These are phyloP conservation scores for Macrosiphum euphorbiae DNA, from an alignment of 2,888 invertebrate genomes.

Conservation along the genomic window DNA sequence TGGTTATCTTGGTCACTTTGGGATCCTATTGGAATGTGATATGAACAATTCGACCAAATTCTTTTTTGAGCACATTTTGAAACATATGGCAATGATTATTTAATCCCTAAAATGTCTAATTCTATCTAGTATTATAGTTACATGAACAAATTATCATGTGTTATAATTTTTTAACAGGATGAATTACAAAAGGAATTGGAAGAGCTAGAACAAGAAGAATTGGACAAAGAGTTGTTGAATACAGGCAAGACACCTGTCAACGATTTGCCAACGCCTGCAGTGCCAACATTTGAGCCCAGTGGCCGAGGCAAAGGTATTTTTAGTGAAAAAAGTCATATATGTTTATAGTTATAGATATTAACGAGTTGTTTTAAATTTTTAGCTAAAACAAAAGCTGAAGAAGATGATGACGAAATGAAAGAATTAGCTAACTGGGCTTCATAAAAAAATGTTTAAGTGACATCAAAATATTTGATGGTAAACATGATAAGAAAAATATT, in stretches of 20 bases:
- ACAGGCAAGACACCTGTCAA: conserved; percentile 77
- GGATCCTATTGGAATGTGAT: too few relatives aligned
- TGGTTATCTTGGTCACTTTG: too few relatives aligned
- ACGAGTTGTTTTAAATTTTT: conserved; percentile 33
- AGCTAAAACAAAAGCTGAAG: conserved; percentile 72
- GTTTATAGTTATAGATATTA: neutral
- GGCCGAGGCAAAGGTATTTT: conserved; percentile 46
- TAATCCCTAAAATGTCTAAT: neutral
- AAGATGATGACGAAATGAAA: conserved; percentile 82
- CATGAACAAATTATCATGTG: neutral
- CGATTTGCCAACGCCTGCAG: conserved; percentile 82
- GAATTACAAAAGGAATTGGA: conserved; percentile 90
- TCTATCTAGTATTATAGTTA: neutral
- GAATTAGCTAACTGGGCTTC: conserved; percentile 83
- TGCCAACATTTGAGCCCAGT: conserved; percentile 70
- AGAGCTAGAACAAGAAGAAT: conserved; percentile 90
- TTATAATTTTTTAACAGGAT: conserved; percentile 72
- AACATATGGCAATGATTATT: neutral
- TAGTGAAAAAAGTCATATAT: neutral
- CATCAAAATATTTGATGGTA: neutral
- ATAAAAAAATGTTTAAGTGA: conserved; percentile 71
- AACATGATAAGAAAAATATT: neutral
- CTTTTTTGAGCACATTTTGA: neutral
- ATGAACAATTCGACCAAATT: too few relatives aligned
- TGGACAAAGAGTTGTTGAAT: conserved; percentile 87